phyloP scores from a whole-genome alignment of 2,797 vertebrate species.

The Microchirus variegatus region DNA sequence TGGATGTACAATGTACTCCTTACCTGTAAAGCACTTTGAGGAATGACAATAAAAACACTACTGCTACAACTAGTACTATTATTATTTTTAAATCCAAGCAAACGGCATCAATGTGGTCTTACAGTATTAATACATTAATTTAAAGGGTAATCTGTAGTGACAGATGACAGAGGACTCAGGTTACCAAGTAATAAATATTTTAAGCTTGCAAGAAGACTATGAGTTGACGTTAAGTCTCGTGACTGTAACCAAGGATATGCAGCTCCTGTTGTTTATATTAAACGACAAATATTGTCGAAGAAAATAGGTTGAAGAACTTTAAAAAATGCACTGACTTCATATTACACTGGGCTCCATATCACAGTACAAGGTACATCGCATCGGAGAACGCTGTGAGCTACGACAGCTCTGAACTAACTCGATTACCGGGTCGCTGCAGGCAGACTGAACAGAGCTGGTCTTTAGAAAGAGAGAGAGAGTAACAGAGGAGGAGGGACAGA shows the following conservation, averaged over 20 bases:
- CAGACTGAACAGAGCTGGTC: constrained; percentile 15
- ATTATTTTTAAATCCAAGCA: background rate
- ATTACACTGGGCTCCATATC: background rate
- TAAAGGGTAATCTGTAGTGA: background rate
- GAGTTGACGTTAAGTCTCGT: too few species aligned
- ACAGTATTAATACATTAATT: background rate
- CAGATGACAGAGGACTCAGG: background rate
- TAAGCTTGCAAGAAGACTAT: too few species aligned
- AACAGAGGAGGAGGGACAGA: background rate
- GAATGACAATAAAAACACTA: too few species aligned
- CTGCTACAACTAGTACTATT: background rate
- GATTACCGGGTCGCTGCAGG: constrained; percentile 38
- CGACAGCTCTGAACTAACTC: constrained; percentile 41
- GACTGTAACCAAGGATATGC: too few species aligned
- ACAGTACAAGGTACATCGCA: constrained; percentile 5
- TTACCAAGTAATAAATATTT: background rate
- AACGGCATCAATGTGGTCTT: background rate
- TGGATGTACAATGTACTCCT: too few species aligned
- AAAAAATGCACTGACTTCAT: background rate
- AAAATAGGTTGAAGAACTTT: too few species aligned
- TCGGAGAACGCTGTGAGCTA: constrained; percentile 15
- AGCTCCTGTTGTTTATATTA: too few species aligned
- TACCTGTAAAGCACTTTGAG: too few species aligned
- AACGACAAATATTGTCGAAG: too few species aligned
- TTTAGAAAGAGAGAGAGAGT: constrained; percentile 22